Evolutionary conservation across 2,113 vertebrate species (phyloP).

Genomic region (Atractosteus spatula): DNA sequence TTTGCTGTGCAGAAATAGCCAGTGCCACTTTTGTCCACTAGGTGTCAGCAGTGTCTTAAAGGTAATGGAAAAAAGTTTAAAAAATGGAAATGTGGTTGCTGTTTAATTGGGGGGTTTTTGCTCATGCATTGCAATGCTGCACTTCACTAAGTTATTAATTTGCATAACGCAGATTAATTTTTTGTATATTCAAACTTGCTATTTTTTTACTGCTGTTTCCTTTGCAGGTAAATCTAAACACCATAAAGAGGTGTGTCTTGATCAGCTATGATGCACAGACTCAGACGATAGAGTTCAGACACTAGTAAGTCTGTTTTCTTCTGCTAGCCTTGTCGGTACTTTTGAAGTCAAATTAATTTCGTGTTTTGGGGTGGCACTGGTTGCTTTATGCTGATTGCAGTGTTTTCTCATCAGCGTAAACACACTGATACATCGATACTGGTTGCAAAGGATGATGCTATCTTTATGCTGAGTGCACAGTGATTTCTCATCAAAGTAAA

Average conservation of each 20-base stretch:
- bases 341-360: background rate
- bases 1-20: background rate
- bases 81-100: too few relatives aligned
- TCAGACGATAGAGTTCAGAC: conserved; percentile 79
- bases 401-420: too few relatives aligned
- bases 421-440: background rate
- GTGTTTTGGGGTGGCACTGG: too few relatives aligned
- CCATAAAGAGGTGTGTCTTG: conserved; percentile 83
- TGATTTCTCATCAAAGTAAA: conserved; percentile 78
- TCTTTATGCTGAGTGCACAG: conserved; percentile 51
- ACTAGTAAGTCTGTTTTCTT: conserved; percentile 78
- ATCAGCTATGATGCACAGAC: conserved; percentile 70
- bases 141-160: too few relatives aligned
- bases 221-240: conserved; percentile 81
- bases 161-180: background rate
- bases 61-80: too few relatives aligned
- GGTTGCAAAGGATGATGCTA: conserved; percentile 58
- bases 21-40: background rate
- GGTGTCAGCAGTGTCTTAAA: background rate
- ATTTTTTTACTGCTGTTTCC: background rate
- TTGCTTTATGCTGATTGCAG: background rate
- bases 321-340: background rate
- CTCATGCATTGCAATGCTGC: too few relatives aligned
- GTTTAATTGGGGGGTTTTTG: too few relatives aligned
- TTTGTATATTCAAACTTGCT: background rate